A percentile compares a stretch with the other conserved stretches of the same genome.
Evolutionary conservation across 2,888 invertebrate genomes (phyloP).

Genomic region (Cheilosia urbana): DNA sequence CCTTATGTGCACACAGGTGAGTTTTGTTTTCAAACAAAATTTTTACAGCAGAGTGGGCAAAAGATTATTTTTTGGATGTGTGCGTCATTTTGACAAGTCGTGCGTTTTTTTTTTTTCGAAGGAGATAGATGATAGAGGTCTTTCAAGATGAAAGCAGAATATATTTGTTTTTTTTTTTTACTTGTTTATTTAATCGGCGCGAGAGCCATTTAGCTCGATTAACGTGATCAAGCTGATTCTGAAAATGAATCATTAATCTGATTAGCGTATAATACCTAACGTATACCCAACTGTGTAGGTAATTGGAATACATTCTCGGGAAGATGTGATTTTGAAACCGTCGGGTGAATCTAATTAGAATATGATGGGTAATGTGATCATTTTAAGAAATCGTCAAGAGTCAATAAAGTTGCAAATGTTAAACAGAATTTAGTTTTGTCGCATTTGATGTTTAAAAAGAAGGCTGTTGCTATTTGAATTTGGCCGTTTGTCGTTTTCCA

Average conservation of each 20-base stretch:
- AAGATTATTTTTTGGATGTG: background rate
- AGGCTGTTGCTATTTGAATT: too few relatives aligned
- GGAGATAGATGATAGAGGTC: background rate
- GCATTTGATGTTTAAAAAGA: too few relatives aligned
- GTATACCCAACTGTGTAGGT: too few relatives aligned
- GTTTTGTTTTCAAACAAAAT: conserved; percentile 10
- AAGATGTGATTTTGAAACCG: too few relatives aligned
- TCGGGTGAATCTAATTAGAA: too few relatives aligned
- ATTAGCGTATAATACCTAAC: background rate
- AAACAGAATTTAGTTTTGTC: too few relatives aligned
- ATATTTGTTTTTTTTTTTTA: background rate
- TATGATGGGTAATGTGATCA: too few relatives aligned
- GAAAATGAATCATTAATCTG: conserved; percentile 8
- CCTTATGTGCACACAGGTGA: conserved; percentile 71
- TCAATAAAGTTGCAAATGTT: too few relatives aligned
- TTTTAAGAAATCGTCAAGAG: too few relatives aligned
- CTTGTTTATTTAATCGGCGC: background rate
- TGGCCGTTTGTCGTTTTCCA: too few relatives aligned
- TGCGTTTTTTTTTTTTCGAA: background rate
- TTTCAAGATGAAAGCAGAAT: background rate
- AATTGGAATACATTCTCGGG: too few relatives aligned
- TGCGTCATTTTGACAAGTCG: conserved; percentile 44
- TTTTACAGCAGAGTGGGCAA: background rate
- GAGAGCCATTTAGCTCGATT: conserved; percentile 12
- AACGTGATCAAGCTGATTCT: conserved; percentile 3